Evolutionary conservation across 2,113 vertebrate species (phyloP), one percentile per base, ranked within the genome.

Genomic region (Rhineura floridana): DNA sequence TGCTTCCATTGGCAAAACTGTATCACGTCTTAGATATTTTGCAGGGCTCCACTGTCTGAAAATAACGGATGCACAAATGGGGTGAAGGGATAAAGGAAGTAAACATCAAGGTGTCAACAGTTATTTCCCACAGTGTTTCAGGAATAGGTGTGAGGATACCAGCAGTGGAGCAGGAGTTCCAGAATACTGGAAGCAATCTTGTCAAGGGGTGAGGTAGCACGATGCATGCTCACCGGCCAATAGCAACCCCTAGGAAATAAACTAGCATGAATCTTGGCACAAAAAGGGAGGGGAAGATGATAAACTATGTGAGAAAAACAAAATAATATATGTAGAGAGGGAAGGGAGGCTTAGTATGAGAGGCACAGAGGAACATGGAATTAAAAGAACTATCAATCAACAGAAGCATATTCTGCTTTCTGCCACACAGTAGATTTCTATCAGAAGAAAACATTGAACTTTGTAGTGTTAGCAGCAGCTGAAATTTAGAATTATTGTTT

Each of bases 401-500:
- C 63, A 70, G 86, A 80, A 89, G 87, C 83, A 81, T 85, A 94
- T 96, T 96, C 93, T 83, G 91, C 94, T 94, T 94, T 96, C 95
- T 93, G 93, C 93, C 93, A 87, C 88, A 81, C 87, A 79, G 95
- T 91, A 92, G 95, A 95, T 88, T 96, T 96, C 94, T 95, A 91
- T 95, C 95, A 85, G 93, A 96, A 97, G 96, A 95, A 96, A 97
- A 97, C 96, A 94, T 93, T 96, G 96, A 97, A 97, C 97, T 97
- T 97, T 96, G 96, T 95, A 93, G 95, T 95, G 95, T 96, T 96
- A 95, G 95, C 96, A 95, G 97, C 97, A 97, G 96, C 95, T 97
- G 96, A 97, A 97, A 97, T 98, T 97, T 98, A 97, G 98, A 98
- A 97, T 98, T 98, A 97, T 97, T 96, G 97, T 97, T 98, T 97